Evolutionary conservation across 2,888 invertebrate species (phyloP).

Genomic region (Dasysyrphus albostriatus): DNA sequence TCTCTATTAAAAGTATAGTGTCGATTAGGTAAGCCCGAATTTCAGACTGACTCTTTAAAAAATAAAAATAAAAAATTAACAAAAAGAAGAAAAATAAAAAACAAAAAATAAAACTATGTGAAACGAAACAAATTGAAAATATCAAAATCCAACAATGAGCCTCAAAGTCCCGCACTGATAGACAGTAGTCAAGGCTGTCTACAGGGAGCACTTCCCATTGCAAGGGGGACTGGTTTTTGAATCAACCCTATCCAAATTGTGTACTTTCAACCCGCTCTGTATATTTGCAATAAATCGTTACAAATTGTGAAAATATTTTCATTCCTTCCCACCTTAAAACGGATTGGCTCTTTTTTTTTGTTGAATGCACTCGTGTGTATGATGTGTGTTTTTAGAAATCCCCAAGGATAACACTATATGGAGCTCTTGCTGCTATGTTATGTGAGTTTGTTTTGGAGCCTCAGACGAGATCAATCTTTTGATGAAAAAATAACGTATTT

Average conservation of each 20-base stretch:
- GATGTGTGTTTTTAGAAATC: not conserved
- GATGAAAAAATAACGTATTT: conserved; percentile 48
- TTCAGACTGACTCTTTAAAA: conserved; percentile 32
- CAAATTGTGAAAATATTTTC: conserved; percentile 69
- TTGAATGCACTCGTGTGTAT: not conserved
- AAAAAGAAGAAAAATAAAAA: not conserved
- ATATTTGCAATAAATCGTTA: conserved; percentile 58
- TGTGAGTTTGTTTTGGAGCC: conserved; percentile 2
- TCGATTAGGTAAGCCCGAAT: conserved; percentile 54
- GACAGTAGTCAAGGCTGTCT: conserved; percentile 28
- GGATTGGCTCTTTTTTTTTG: not conserved
- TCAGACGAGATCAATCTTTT: conserved; percentile 34
- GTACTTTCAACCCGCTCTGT: not conserved
- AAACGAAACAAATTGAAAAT: conserved; percentile 63
- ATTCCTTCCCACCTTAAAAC: conserved; percentile 17
- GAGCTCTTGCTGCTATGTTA: not conserved
- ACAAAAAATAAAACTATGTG: not conserved
- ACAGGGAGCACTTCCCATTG: not conserved
- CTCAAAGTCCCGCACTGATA: conserved; percentile 36
- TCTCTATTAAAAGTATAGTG: conserved; percentile 60
- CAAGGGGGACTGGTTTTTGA: not conserved
- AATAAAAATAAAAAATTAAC: not conserved
- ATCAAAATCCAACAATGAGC: conserved; percentile 58
- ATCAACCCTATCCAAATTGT: not conserved
- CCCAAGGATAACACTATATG: conserved; percentile 3